Evolutionary conservation across 2,113 vertebrate genomes (phyloP), one percentile per base, ranked within the genome.

Genomic region (Pyrgilauda ruficollis): DNA sequence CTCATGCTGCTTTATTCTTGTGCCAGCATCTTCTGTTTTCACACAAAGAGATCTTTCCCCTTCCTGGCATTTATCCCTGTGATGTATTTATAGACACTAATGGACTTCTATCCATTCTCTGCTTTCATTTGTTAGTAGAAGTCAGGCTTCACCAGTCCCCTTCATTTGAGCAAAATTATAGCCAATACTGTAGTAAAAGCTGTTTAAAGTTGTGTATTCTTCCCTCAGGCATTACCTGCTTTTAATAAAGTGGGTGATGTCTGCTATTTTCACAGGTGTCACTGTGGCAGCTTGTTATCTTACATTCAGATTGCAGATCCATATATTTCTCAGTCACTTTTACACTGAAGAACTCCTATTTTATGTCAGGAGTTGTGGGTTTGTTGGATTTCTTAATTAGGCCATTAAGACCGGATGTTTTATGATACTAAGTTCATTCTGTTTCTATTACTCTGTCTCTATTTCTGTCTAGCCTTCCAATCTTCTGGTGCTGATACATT

Each of bases 81-180:
- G 61, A 64, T 81, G 66, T 94, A 93, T 94, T 96, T 94, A 81
- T 94, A 95, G 93, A 63, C 80, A 72, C 41, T 94, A 87, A 82
- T 49, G 44, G 81, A 68, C 73, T 92, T 91, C 91, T 84, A 22
- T 64, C 73, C 49, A 37, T 74, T 74, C 68, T 63, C 37, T 30
- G 75, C 82, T 84, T 85, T 93, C 47, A 33, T 80, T 94, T 93
- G 39, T 86, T 90, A 84, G 37, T 35, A 83, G 46, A 80, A 80
- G 50, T 80, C 53, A 80, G 37, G 68, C 72, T 89, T 90, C 68
- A 46, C 33, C 50, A 86, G 43, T 53, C 30, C 50, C 49, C 52
- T 84, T 79, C 53, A 66, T 66, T 15, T 79, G 66, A 56, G 62
- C 46, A 53, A 87, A 87, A 90, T 85, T 86, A 67, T 11, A 43